A percentile compares a stretch with the other conserved stretches of the same genome.
These are phyloP conservation scores for Dermolepida albohirtum DNA, from an alignment of 2,888 invertebrate genomes.

Conservation along the genomic window DNA sequence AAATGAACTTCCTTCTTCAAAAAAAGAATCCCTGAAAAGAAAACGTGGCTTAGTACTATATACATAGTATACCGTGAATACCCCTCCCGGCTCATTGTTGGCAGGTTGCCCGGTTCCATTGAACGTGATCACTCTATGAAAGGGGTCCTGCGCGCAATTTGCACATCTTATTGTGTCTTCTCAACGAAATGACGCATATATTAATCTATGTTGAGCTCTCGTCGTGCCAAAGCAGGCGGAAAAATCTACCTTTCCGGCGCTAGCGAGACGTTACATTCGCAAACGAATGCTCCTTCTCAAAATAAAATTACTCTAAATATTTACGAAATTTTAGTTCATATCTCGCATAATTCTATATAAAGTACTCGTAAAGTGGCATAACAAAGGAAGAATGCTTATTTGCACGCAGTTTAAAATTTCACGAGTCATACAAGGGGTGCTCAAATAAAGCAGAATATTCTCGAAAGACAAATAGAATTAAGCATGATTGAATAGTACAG, in stretches of 20 bases:
- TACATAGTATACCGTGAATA: no score
- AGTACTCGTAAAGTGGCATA: no score
- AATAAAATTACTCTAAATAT: conserved; percentile 32
- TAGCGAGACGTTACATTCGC: not conserved
- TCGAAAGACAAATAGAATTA: no score
- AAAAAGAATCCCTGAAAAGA: no score
- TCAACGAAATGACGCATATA: conserved; percentile 2
- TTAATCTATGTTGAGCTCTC: not conserved
- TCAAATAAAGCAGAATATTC: no score
- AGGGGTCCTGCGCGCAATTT: not conserved
- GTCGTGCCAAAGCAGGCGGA: not conserved
- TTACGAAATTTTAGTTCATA: conserved; percentile 25
- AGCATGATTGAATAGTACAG: no score
- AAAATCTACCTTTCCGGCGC: no score
- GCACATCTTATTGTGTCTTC: conserved; percentile 1
- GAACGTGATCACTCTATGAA: conserved; percentile 12
- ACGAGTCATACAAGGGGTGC: no score
- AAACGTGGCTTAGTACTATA: no score
- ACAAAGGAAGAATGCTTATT: no score
- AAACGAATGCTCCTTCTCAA: conserved; percentile 17
- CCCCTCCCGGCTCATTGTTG: conserved; percentile 1
- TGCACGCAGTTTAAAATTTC: no score
- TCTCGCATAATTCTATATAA: conserved; percentile 1
- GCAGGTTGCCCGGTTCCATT: conserved; percentile 12
- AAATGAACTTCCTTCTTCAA: no score